phyloP scores from a whole-genome alignment of 2,113 vertebrate species.

The Crotalus tigris region DNA sequence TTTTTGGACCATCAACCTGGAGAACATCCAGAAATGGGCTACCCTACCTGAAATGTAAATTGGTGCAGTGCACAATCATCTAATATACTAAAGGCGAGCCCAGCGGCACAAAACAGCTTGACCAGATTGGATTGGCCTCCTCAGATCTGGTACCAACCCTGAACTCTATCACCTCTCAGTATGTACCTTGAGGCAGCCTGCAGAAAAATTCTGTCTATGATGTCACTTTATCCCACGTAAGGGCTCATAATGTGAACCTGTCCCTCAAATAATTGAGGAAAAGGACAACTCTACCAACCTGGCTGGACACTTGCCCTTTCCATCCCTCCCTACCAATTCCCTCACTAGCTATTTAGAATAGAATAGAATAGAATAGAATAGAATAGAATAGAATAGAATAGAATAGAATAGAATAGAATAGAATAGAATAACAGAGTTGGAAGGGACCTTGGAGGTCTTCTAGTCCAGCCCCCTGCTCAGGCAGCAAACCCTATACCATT shows the following conservation, averaged over 20 bases:
- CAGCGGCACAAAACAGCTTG: background rate
- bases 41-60: background rate
- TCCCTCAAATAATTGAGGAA: background rate
- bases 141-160: background rate
- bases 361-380: no score
- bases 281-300: background rate
- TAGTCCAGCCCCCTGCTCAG: no score
- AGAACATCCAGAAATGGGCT: background rate
- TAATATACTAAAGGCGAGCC: background rate
- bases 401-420: no score
- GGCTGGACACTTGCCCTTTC: background rate
- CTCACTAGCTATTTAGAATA: background rate
- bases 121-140: no score
- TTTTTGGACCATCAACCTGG: background rate
- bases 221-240: background rate
- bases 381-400: no score
- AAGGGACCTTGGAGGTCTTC: no score
- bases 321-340: background rate
- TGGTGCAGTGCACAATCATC: background rate
- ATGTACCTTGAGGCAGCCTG: background rate
- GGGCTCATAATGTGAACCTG: background rate
- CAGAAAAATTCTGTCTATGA: background rate
- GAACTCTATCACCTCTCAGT: background rate
- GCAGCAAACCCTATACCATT: no score
- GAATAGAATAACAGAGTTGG: no score